These are phyloP conservation scores for Drosophila incognita DNA, from an alignment of 2,888 invertebrate genomes.

Conservation along the genomic window DNA sequence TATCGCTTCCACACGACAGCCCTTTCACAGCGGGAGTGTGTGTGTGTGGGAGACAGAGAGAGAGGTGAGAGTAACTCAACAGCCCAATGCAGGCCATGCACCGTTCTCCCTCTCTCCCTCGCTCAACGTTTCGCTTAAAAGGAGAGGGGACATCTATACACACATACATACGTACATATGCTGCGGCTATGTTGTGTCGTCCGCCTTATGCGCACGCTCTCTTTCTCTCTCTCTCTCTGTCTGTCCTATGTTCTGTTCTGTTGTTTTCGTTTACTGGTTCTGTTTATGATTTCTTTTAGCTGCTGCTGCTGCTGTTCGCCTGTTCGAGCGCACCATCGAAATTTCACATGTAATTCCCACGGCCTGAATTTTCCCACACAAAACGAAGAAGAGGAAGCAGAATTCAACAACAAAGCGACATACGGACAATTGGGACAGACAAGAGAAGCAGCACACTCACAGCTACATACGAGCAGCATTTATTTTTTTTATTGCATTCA, in stretches of 20 bases:
- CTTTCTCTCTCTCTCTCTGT: conserved; percentile 7
- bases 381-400: conserved; percentile 73
- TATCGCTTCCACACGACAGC: conserved; percentile 33
- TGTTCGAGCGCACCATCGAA: conserved; percentile 85
- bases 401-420: conserved; percentile 67
- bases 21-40: conserved; percentile 18
- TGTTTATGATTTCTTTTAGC: conserved; percentile 36
- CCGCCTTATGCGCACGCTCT: conserved; percentile 16
- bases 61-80: conserved; percentile 12
- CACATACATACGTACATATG: conserved; percentile 29
- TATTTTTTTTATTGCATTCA: conserved; percentile 65
- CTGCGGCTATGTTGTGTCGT: conserved; percentile 42
- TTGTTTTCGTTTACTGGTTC: conserved; percentile 43
- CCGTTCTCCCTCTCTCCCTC: background rate
- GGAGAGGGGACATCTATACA: conserved; percentile 15
- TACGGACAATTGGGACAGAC: conserved; percentile 64
- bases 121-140: conserved; percentile 14
- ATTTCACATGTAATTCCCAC: conserved; percentile 85
- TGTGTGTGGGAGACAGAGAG: background rate
- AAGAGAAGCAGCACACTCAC: conserved; percentile 31
- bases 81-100: background rate
- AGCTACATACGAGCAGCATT: conserved; percentile 17
- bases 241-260: conserved; percentile 32
- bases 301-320: conserved; percentile 82
- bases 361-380: conserved; percentile 85